Evolutionary conservation across 2,797 vertebrate genomes (phyloP).

Genomic region (Manis pentadactyla): DNA sequence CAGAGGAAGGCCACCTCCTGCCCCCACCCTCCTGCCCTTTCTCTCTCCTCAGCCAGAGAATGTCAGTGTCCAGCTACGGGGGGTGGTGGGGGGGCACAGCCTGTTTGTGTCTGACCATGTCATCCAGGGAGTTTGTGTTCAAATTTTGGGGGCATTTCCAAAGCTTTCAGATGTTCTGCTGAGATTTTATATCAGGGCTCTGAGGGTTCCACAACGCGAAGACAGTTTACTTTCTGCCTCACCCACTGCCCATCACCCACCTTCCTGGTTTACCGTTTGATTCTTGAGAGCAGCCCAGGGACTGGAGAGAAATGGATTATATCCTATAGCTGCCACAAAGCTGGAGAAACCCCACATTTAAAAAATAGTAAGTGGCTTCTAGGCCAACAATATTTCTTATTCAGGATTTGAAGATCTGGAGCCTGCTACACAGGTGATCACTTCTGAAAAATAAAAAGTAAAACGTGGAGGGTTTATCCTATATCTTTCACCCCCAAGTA

Average conservation of each 20-base stretch:
- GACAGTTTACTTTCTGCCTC: background rate
- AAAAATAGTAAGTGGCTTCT: slow-evolving; percentile 79
- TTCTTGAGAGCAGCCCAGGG: slow-evolving; percentile 65
- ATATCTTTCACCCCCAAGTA: background rate
- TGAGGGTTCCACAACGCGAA: background rate
- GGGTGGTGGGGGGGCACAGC: background rate
- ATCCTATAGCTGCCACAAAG: slow-evolving; percentile 77
- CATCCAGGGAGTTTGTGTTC: slow-evolving; percentile 17
- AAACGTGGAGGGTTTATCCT: background rate
- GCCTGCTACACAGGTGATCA: background rate
- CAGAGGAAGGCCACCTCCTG: background rate
- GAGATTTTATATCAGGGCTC: background rate
- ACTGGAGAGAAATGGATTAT: slow-evolving; percentile 72
- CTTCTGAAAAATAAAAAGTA: slow-evolving; percentile 14
- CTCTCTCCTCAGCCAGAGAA: background rate
- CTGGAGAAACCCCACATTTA: slow-evolving; percentile 67
- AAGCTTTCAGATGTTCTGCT: slow-evolving; percentile 48
- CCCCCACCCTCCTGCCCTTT: no score
- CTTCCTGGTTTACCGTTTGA: slow-evolving; percentile 54
- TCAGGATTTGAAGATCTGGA: slow-evolving; percentile 41
- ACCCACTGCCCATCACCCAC: background rate
- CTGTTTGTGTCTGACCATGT: background rate
- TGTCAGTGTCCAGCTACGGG: background rate
- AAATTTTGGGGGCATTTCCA: slow-evolving; percentile 48
- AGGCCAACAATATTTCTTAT: slow-evolving; percentile 71